Evolutionary conservation across 2,797 vertebrate genomes (phyloP), one percentile per base, ranked within the genome.

Genomic region (Acipenser ruthenus): DNA sequence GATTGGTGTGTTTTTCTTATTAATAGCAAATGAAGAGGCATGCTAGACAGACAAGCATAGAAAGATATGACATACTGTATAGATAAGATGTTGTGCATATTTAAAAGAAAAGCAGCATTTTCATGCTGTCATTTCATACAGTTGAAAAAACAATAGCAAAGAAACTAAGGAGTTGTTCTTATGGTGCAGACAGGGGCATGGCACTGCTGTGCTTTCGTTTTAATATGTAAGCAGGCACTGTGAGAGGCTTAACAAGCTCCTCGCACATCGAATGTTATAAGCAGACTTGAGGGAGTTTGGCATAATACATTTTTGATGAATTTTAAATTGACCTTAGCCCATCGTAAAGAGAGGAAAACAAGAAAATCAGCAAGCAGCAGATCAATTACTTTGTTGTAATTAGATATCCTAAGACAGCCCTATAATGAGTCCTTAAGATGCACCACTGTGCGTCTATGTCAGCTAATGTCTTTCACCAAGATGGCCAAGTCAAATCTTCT

Each of bases 341-440:
- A 79, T 82, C 83, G 83, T 75, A 67, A 78, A 77, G 53, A 74
- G 77, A 81, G 72, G 62, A 76, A 71, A 71, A 76, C 71, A 75
- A 75, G 75, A 79, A 37, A 78, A 77, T 76, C 78, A 47, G 77
- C 80, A 80, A 86, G 79, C 75, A 82, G 80, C 73, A 72, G 73
- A 87, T 87, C 84, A 87, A 89, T 88, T 89, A 85, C 79, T 79
- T 79, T 83, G 80, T 82, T 80, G 79, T 89, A 86, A 88, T 88
- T 89, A 85, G 84, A 82, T 79, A 73, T 80, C 73, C 55, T 58
- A 58, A 58, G 55, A 58, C 55, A 58, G 10, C 69, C 74, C 47
- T 85, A 82, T 88, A 88, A 89, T 85, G 85, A 88, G 84, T 79
- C 81, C 76, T 71, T 75, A 55, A 81, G 84, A 89, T 86, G 83